These are phyloP conservation scores for Itoplectis maculator DNA, from an alignment of 2,888 invertebrate species.

Conservation along the genomic window DNA sequence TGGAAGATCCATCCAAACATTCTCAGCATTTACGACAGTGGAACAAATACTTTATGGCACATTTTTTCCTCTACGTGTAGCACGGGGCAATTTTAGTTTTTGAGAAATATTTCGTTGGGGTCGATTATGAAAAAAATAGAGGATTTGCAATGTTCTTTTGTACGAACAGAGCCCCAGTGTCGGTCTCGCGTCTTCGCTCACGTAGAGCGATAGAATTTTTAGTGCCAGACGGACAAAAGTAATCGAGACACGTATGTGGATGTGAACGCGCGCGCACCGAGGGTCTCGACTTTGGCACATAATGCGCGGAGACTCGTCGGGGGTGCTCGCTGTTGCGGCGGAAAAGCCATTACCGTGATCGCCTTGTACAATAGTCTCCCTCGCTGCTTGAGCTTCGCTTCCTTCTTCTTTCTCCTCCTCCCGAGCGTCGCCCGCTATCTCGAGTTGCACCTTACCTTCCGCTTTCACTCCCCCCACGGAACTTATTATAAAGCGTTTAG, in stretches of 20 bases:
- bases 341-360: conserved; percentile 50
- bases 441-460: conserved; percentile 14
- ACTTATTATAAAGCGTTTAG: conserved; percentile 51
- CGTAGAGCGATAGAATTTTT: not conserved
- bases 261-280: not conserved
- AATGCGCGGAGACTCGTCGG: conserved; percentile 1
- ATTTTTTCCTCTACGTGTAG: too few relatives aligned
- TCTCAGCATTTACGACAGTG: too few relatives aligned
- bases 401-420: conserved; percentile 35
- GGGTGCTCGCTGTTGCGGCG: conserved; percentile 7
- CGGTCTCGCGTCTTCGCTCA: too few relatives aligned
- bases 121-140: too few relatives aligned
- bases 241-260: conserved; percentile 6
- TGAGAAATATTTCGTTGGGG: too few relatives aligned
- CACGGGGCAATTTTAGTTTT: too few relatives aligned
- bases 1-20: too few relatives aligned
- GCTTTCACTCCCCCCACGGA: conserved; percentile 9
- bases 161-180: too few relatives aligned
- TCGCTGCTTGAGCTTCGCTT: not conserved
- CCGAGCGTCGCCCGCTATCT: conserved; percentile 5
- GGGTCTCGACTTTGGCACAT: conserved; percentile 3
- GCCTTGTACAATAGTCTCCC: conserved; percentile 7
- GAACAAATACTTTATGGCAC: too few relatives aligned
- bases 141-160: too few relatives aligned
- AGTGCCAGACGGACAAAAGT: not conserved